Evolutionary conservation across 2,888 invertebrate species (phyloP).

Genomic region (Diachrysia chrysitis): DNA sequence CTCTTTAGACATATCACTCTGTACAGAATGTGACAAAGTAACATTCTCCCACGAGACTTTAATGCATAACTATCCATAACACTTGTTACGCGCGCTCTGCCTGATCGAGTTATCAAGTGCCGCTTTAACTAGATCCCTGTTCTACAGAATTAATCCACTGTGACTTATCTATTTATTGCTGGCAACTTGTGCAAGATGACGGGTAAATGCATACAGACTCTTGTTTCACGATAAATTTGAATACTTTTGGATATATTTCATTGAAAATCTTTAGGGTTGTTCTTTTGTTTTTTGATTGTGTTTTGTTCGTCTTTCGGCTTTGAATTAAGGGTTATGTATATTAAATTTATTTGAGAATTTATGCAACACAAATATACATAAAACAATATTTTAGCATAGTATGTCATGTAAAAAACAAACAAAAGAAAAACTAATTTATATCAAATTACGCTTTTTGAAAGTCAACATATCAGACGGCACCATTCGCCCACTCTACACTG

Average conservation of each 20-base stretch:
- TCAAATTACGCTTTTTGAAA: too few species aligned
- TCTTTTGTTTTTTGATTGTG: neutral
- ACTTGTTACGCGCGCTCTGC: neutral
- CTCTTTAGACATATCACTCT: too few species aligned
- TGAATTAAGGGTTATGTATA: too few species aligned
- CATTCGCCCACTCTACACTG: too few species aligned
- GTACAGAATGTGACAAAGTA: neutral
- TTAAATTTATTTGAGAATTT: too few species aligned
- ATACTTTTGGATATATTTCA: neutral
- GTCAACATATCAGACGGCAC: too few species aligned
- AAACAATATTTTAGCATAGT: too few species aligned
- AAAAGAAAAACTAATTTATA: too few species aligned
- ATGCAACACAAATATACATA: too few species aligned
- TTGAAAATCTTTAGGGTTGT: neutral
- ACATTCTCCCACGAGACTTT: neutral
- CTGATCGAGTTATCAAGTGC: slow-evolving; percentile 1
- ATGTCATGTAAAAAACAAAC: too few species aligned
- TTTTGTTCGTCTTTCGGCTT: too few species aligned
- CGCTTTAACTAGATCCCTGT: neutral
- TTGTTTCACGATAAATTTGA: neutral
- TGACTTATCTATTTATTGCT: slow-evolving; percentile 3
- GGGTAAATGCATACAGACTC: neutral
- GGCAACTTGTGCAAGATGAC: neutral
- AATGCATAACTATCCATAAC: neutral
- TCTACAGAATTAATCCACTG: neutral